These are phyloP conservation scores for Drosophila pegasa DNA, from an alignment of 2,888 invertebrate species.

Conservation along the genomic window DNA sequence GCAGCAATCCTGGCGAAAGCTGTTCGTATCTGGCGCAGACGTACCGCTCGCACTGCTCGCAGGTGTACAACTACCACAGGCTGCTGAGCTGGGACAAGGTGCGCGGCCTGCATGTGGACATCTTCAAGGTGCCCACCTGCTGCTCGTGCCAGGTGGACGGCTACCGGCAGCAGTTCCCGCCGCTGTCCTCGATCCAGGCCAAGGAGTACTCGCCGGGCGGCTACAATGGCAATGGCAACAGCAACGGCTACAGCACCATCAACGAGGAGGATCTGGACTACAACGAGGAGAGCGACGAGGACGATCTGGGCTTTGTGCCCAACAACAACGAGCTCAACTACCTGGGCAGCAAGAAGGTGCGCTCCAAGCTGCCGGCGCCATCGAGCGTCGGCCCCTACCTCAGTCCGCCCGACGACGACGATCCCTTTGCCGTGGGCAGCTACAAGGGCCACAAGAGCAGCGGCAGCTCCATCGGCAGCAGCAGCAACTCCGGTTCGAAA, in stretches of 20 bases:
- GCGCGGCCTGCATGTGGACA: conserved; percentile 92
- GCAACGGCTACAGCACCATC: conserved; percentile 71
- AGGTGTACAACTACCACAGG: conserved; percentile 93
- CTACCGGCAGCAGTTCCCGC: conserved; percentile 89
- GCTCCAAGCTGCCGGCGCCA: conserved; percentile 68
- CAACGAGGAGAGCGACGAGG: conserved; percentile 81
- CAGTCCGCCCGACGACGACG: conserved; percentile 81
- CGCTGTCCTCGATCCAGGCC: conserved; percentile 79
- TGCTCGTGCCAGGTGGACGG: conserved; percentile 93
- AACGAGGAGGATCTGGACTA: conserved; percentile 81
- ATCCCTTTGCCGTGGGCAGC: conserved; percentile 47
- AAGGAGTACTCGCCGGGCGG: conserved; percentile 73
- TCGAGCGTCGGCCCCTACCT: conserved; percentile 82
- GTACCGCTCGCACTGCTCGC: conserved; percentile 92
- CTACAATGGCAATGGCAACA: conserved; percentile 45
- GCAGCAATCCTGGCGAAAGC: conserved; percentile 89
- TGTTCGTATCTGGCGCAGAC: conserved; percentile 93
- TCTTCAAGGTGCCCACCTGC: conserved; percentile 93
- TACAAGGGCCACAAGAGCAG: conserved; percentile 62
- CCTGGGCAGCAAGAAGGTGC: conserved; percentile 74
- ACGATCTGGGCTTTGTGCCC: conserved; percentile 62
- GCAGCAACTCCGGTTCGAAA: conserved; percentile 46
- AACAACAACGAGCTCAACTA: conserved; percentile 72
- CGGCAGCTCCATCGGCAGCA: conserved; percentile 30
- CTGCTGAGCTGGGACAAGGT: conserved; percentile 93